Evolutionary conservation across 2,888 invertebrate species (phyloP).

Genomic region (Caenorhabditis drosophilae): DNA sequence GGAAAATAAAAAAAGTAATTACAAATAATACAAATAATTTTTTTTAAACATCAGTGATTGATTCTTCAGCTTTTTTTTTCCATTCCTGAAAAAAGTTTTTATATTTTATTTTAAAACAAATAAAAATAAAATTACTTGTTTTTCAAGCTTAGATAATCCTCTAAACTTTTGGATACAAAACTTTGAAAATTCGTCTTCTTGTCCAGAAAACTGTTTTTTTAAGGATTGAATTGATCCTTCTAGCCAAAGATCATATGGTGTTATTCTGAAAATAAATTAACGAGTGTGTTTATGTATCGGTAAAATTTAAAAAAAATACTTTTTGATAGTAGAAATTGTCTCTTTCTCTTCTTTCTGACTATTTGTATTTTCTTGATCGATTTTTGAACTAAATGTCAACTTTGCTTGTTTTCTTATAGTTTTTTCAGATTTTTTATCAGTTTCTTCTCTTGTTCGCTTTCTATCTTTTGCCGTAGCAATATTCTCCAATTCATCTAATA

Average conservation of each 20-base stretch:
- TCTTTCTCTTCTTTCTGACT: neutral
- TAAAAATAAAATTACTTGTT: slow-evolving; percentile 17
- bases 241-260: slow-evolving; percentile 45
- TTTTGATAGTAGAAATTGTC: neutral
- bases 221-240: slow-evolving; percentile 11
- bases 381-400: slow-evolving; percentile 22
- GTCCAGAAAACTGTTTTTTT: slow-evolving; percentile 16
- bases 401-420: slow-evolving; percentile 36
- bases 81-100: slow-evolving; percentile 9
- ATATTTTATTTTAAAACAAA: slow-evolving; percentile 11
- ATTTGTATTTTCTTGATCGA: slow-evolving; percentile 1
- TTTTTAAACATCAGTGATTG: no score
- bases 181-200: slow-evolving; percentile 37
- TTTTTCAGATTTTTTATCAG: neutral
- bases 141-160: slow-evolving; percentile 33
- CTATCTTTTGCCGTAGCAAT: slow-evolving; percentile 1
- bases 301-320: neutral
- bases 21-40: no score
- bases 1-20: no score
- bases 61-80: neutral
- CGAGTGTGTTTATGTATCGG: neutral
- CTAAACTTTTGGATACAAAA: slow-evolving; percentile 47
- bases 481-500: slow-evolving; percentile 32
- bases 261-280: slow-evolving; percentile 20
- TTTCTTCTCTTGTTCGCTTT: neutral